Evolutionary conservation across 1,140 invertebrate species (phyloP).

Genomic region (Cyclina sinensis): DNA sequence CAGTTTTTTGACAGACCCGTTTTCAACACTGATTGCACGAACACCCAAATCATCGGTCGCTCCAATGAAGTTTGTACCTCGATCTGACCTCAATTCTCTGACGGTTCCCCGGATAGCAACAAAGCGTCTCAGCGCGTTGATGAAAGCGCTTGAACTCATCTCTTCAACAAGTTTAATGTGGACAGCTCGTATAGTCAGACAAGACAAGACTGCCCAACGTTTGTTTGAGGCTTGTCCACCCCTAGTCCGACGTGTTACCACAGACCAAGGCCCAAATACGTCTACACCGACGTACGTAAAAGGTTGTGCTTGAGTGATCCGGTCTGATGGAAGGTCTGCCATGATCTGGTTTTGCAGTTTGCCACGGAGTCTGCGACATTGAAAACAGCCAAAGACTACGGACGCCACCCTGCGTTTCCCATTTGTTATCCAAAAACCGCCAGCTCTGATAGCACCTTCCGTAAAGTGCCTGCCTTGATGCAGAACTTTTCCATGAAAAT

Average conservation of each 20-base stretch:
- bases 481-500: neutral
- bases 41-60: conserved; percentile 4
- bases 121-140: conserved; percentile 29
- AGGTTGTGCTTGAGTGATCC: neutral
- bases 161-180: conserved; percentile 45
- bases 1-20: conserved; percentile 1
- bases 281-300: conserved; percentile 38
- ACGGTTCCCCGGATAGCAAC: conserved; percentile 2
- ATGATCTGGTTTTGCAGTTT: neutral
- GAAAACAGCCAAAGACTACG: conserved; percentile 33
- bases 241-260: neutral
- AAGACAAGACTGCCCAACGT: conserved; percentile 45
- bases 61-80: conserved; percentile 32
- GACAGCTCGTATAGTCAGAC: neutral
- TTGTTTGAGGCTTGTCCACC: neutral
- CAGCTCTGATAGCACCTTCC: conserved; percentile 19
- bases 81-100: neutral
- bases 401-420: conserved; percentile 9
- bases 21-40: conserved; percentile 50
- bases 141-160: conserved; percentile 24
- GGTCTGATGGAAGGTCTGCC: conserved; percentile 25
- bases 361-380: conserved; percentile 36
- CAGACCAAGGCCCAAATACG: conserved; percentile 35
- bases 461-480: conserved; percentile 65
- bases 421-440: conserved; percentile 40